These are phyloP conservation scores for Tipula confusa DNA, from an alignment of 2,888 invertebrate species.

Conservation along the genomic window DNA sequence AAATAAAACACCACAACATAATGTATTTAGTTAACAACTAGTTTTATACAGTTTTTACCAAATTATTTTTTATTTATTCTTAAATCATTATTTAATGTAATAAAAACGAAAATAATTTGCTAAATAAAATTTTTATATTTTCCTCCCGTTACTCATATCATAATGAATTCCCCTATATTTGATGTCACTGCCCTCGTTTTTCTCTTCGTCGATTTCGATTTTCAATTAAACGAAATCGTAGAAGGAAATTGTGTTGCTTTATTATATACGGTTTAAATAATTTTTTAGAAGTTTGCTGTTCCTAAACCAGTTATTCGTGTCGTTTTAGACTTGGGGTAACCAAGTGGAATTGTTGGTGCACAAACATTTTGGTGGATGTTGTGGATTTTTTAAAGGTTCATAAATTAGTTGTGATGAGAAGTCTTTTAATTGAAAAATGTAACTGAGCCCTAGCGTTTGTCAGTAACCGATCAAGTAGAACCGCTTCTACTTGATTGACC, in stretches of 20 bases:
- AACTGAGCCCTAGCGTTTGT: too few relatives aligned
- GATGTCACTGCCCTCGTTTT: background rate
- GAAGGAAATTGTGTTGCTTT: background rate
- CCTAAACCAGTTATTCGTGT: too few relatives aligned
- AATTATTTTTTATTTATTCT: background rate
- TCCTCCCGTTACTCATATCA: background rate
- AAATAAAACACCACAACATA: background rate
- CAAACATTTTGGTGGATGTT: too few relatives aligned
- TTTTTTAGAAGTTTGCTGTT: too few relatives aligned
- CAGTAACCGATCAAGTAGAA: too few relatives aligned
- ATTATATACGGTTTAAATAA: background rate
- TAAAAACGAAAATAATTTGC: background rate
- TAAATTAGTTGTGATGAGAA: too few relatives aligned
- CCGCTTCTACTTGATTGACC: too few relatives aligned
- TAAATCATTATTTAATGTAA: background rate
- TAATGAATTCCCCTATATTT: background rate
- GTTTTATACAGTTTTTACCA: background rate
- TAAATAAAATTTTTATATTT: background rate
- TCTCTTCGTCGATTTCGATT: background rate
- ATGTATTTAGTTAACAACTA: background rate
- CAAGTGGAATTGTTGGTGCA: too few relatives aligned
- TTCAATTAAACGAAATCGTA: background rate
- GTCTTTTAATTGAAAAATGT: too few relatives aligned
- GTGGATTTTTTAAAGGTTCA: too few relatives aligned
- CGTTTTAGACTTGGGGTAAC: too few relatives aligned